Percentiles rank a stretch among this genome's conserved stretches.
phyloP scores from a whole-genome alignment of 2,888 invertebrate species.

The Pollenia griseotomentosa region DNA sequence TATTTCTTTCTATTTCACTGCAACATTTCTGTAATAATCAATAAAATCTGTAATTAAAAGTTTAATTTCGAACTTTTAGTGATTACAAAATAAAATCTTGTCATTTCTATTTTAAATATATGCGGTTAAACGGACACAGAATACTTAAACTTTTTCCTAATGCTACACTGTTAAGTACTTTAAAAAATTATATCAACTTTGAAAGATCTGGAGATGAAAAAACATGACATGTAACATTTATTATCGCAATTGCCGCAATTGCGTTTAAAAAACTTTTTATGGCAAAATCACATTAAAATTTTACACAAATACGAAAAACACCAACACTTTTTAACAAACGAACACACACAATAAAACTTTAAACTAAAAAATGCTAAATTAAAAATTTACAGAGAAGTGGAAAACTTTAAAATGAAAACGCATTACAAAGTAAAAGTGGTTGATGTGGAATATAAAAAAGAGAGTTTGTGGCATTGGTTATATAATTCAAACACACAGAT shows the following conservation, averaged over 20 bases:
- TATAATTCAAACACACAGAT: not conserved
- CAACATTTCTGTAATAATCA: no score
- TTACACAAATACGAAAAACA: constrained; percentile 41
- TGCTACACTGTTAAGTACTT: constrained; percentile 61
- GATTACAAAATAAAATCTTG: constrained; percentile 3
- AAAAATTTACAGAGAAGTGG: not conserved
- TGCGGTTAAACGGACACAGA: constrained; percentile 63
- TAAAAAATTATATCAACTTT: not conserved
- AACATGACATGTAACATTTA: constrained; percentile 69
- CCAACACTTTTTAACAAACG: not conserved
- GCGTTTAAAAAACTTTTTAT: constrained; percentile 60
- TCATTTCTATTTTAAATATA: constrained; percentile 37
- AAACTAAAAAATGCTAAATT: constrained; percentile 48
- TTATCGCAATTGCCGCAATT: constrained; percentile 64
- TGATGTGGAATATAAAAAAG: constrained; percentile 25
- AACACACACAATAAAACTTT: constrained; percentile 27
- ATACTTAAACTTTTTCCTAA: constrained; percentile 68
- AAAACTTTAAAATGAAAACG: constrained; percentile 57
- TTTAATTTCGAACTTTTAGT: not conserved
- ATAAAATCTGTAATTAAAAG: no score
- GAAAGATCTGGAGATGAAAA: not conserved
- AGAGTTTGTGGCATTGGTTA: constrained; percentile 18
- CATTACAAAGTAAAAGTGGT: constrained; percentile 62
- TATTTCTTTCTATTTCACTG: no score
- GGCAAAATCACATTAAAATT: constrained; percentile 63